phyloP scores from a whole-genome alignment of 1,140 invertebrate species.

The Littorina saxatilis region DNA sequence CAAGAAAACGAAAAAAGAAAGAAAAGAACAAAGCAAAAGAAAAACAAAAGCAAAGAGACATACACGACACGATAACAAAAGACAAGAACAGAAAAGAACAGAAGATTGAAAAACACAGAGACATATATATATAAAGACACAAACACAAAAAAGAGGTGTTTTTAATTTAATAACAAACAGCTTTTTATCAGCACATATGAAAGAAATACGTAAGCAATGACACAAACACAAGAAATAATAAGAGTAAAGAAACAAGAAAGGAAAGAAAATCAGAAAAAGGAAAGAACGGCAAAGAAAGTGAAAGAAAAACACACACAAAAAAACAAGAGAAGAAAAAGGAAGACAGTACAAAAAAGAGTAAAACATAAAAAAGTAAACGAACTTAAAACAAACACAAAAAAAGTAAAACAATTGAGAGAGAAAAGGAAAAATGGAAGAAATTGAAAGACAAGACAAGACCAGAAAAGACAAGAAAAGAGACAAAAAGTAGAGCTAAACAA shows the following conservation, averaged over 20 bases:
- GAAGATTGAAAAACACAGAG: too few species aligned
- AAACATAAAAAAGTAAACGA: background rate
- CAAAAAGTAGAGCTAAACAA: too few species aligned
- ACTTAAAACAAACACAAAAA: background rate
- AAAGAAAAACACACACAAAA: background rate
- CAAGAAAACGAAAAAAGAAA: too few species aligned
- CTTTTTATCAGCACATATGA: too few species aligned
- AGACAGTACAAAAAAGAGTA: background rate
- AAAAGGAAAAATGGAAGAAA: background rate
- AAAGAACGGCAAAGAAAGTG: background rate
- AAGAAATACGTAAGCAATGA: too few species aligned
- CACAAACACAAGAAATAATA: background rate
- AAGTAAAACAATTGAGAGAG: background rate
- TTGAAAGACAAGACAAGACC: background rate
- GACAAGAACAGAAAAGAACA: background rate
- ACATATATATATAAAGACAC: too few species aligned
- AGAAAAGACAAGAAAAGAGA: background rate
- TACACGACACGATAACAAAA: background rate
- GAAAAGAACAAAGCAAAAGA: background rate
- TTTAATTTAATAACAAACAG: too few species aligned
- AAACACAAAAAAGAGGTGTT: too few species aligned
- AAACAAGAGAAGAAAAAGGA: background rate
- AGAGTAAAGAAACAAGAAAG: too few species aligned
- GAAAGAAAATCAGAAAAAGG: too few species aligned
- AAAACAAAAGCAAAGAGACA: background rate